Evolutionary conservation across 2,113 vertebrate genomes (phyloP), one percentile per base, ranked within the genome.

Genomic region (Athene cunicularia): DNA sequence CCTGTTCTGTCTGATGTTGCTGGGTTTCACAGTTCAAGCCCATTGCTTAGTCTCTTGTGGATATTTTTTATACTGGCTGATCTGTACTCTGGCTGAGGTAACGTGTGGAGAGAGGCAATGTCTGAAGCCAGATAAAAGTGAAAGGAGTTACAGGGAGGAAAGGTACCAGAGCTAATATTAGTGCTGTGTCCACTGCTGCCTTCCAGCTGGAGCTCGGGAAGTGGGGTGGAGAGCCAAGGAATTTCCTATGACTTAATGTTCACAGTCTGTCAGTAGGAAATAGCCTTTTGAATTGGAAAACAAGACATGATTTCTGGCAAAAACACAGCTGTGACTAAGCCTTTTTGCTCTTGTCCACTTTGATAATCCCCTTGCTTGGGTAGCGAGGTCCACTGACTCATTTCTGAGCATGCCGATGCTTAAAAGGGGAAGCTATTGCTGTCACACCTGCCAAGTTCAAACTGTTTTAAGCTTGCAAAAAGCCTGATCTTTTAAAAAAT

Each of bases 231-330:
- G 75, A 95, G 94, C 89, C 96, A 95, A 94, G 84, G 96, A 90
- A 95, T 97, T 97, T 96, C 96, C 93, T 97, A 87, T 92, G 94
- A 94, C 80, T 95, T 90, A 33, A 84, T 43, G 1, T 86, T 94
- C 81, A 59, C 11, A 14, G 49, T 18, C 84, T 55, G 77, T 95
- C 95, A 75, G 22, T 97, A 95, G 98, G 98, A 98, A 98, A 92
- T 71, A 82, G 70, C 90, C 75, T 96, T 67, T 94, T 17, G 45
- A 76, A 53, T 12, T 87, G 84, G 88, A 96, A 95, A 97, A 97
- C 84, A 90, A 73, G 89, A 70, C 88, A 71, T 33, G 45, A 45
- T 55, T 73, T 81, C 92, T 98, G 96, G 95, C 91, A 90, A 79
- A 81, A 95, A 60, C 95, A 84, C 91, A 84, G 92, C 62, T 15